Evolutionary conservation across 2,888 invertebrate species (phyloP), one percentile per base, ranked within the genome.

Genomic region (Netelia fuscicornis): DNA sequence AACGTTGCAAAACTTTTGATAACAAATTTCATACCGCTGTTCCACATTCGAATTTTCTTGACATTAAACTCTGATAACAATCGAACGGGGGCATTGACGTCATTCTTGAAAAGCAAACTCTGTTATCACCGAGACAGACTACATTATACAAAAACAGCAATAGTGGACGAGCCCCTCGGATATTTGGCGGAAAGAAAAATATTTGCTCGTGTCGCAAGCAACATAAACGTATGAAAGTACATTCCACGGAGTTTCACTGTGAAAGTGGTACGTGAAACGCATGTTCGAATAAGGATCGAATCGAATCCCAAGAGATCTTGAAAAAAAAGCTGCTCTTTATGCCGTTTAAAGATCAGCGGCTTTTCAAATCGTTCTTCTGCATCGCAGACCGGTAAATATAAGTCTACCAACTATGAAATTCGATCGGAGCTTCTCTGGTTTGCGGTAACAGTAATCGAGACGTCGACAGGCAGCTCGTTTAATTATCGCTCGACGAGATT

Each of bases 401-500:
- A 72, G 9, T 11, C n/a, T 42, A 42, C 25, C 44, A 11, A 60
- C 44, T 20, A 62, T 30, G 62, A 54, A 78, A 70, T 37, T 10
- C 62, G 23, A 25, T 30, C 78, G 10, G 11, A 13, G 56, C 42
- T 20, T 58, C 58, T 74, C 44, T 20, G 20, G 56, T 37, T 13
- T 54, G 37, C 58, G 13, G n/a, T 79, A 54, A 64, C 37, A 25
- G 64, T 2, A 52, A 58, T 67, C 67, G 76, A 67, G 76, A 44
- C 65, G 44, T n/a, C 64, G 58, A 68, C 56, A 60, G 52, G 48
- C 25, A 42, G 9, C 10, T 37, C 48, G 68, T 30, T 70, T 23
- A 62, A 78, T 60, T 78, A 62, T 52, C 68, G 52, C 37, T 20
- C 62, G 54, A 13, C 17, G 62, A 79, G 58, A 58, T 71, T 79